Percentiles rank a stretch among this genome's conserved stretches.
phyloP scores from a whole-genome alignment of 1,140 invertebrate species.

The Dysdera silvatica region DNA sequence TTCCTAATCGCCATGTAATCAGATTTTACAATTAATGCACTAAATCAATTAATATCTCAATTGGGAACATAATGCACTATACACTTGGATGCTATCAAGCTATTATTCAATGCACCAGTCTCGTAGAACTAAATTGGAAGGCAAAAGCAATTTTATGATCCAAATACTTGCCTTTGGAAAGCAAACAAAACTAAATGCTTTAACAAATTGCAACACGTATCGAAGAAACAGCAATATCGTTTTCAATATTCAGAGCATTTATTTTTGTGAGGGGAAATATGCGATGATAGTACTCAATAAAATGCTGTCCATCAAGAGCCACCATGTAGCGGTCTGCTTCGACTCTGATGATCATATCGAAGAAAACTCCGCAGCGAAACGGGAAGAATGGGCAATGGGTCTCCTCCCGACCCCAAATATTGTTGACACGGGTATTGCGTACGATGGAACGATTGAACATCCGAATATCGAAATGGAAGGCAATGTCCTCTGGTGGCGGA shows the following conservation, averaged over 20 bases:
- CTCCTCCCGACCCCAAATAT: slow-evolving; percentile 61
- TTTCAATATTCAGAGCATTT: slow-evolving; percentile 59
- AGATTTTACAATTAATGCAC: too few relatives aligned
- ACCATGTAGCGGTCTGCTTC: slow-evolving; percentile 60
- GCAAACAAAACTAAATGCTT: too few relatives aligned
- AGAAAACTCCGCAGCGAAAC: slow-evolving; percentile 56
- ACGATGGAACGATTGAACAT: slow-evolving; percentile 53
- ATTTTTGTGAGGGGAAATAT: slow-evolving; percentile 53
- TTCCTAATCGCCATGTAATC: too few relatives aligned
- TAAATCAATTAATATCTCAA: too few relatives aligned
- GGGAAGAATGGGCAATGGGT: slow-evolving; percentile 55
- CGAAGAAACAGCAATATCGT: slow-evolving; percentile 53
- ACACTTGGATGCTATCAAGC: too few relatives aligned
- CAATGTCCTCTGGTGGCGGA: slow-evolving; percentile 56
- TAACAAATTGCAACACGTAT: slow-evolving; percentile 29
- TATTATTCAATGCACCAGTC: too few relatives aligned
- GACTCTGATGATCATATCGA: slow-evolving; percentile 63
- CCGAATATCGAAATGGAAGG: slow-evolving; percentile 58
- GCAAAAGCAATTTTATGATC: too few relatives aligned
- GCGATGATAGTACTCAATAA: slow-evolving; percentile 63
- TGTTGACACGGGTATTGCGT: slow-evolving; percentile 55
- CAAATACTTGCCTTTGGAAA: too few relatives aligned
- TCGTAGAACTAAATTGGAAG: too few relatives aligned
- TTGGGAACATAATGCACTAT: too few relatives aligned
- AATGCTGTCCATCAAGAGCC: slow-evolving; percentile 66